phyloP scores from a whole-genome alignment of 64 coral and sea anemone species.

The Montipora foliosa region DNA sequence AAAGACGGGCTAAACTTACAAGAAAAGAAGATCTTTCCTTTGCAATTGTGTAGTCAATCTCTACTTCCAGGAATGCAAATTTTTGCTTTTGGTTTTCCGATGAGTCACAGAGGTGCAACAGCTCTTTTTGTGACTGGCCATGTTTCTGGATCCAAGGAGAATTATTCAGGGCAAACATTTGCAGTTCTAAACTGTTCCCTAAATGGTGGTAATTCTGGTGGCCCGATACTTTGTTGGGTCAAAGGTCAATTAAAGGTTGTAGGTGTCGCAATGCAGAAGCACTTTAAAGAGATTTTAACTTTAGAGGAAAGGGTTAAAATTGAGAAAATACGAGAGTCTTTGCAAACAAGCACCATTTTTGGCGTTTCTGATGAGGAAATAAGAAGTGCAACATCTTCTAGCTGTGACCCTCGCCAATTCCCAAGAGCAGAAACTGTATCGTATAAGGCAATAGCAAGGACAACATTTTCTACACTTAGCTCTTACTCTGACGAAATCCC shows the following conservation, averaged over 20 bases:
- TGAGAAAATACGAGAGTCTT: too few species aligned
- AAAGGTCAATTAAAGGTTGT: not conserved
- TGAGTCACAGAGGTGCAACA: not conserved
- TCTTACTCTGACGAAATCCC: too few species aligned
- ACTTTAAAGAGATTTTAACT: not conserved
- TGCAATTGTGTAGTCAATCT: too few species aligned
- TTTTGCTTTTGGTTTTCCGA: not conserved
- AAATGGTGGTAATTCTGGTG: not conserved
- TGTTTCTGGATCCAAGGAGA: too few species aligned
- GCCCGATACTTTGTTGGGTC: not conserved
- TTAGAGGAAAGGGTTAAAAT: not conserved
- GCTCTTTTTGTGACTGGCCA: not conserved
- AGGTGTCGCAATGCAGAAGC: conserved; percentile 10
- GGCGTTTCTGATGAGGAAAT: not conserved
- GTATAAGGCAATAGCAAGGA: not conserved
- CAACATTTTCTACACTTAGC: not conserved
- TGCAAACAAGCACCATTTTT: too few species aligned
- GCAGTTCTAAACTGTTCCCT: too few species aligned
- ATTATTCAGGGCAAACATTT: too few species aligned
- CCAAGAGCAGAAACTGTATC: not conserved
- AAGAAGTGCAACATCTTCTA: too few species aligned
- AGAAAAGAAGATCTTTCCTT: too few species aligned
- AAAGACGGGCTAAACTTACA: too few species aligned
- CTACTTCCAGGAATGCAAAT: not conserved
- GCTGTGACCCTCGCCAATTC: not conserved